A percentile compares a stretch with the other conserved stretches of the same genome.
These are phyloP conservation scores for Magallana gigas DNA, from an alignment of 1,140 invertebrate genomes.

Conservation along the genomic window DNA sequence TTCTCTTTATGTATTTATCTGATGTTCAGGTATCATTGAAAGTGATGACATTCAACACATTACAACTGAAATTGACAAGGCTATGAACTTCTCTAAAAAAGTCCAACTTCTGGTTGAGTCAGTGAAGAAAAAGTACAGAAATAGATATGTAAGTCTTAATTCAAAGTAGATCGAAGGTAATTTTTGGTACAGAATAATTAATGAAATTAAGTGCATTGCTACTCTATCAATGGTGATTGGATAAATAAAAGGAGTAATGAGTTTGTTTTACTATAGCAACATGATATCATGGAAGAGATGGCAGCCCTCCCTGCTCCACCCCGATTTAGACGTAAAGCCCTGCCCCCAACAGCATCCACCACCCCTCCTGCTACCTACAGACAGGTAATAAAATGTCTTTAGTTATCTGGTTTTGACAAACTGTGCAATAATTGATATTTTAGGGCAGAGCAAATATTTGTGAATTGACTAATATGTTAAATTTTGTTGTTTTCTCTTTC, in stretches of 20 bases:
- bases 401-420: not conserved
- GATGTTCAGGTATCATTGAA: conserved; percentile 77
- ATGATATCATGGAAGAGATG: conserved; percentile 61
- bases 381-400: conserved; percentile 25
- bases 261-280: conserved; percentile 49
- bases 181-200: not conserved
- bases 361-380: not conserved
- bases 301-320: conserved; percentile 62
- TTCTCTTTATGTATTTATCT: not conserved
- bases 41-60: conserved; percentile 79
- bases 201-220: not conserved
- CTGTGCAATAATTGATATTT: not conserved
- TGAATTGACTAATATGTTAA: not conserved
- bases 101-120: conserved; percentile 76
- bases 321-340: conserved; percentile 41
- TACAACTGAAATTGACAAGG: conserved; percentile 78
- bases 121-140: conserved; percentile 78
- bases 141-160: conserved; percentile 70
- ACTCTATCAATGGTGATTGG: not conserved
- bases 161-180: not conserved
- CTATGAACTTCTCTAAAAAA: conserved; percentile 78
- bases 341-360: conserved; percentile 41
- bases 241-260: not conserved
- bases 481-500: not conserved
- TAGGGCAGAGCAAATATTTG: not conserved